Base-by-base conservation (phyloP, 2,113 vertebrate species). In the Takifugu flavidus region DNA sequence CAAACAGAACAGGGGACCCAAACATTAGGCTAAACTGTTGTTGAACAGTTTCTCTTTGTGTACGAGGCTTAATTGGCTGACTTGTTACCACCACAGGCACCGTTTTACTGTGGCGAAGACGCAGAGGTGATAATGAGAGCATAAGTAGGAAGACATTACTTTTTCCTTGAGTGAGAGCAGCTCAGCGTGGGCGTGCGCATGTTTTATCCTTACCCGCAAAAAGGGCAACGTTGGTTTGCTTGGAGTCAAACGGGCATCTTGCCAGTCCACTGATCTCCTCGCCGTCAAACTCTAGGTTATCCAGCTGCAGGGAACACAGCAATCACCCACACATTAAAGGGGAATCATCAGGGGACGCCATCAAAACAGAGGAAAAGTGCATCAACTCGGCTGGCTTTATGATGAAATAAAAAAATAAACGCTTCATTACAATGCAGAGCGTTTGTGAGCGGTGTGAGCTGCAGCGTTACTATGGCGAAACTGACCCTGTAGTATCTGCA, bases 241-340 rank as follows among this genome's bases (percentile, higher is more conserved):
- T 96, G 89, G 96, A 92, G 91, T 99, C 97, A 87, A 98, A 99
- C 2, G 97, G 97, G 92, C 97, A 98, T 53, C 96, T 92, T 74
- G 96, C 97, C 93, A 98, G 89, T 63, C 97, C 97, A 77, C 94
- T 98, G 87, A 98, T 98, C 93, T 99, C 97, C 85, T 98, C 96
- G 57, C 96, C 96, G 72, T 98, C 96, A 86, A 98, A 98, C 86
- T 99, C 97, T 59, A 99, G 94, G 88, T 96, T 96, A 90, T 93
- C 96, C 92, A 99, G 85, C 97, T 99, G 79, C 64, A 90, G 84
- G 83, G 88, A 85, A 85, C 78, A 89, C 80, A 92, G 53, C 57
- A 46, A 67, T 68, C 77, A 77, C 59, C 72, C 68, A 76, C 66
- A 79, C 66, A 45, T 81, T 80, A 67, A 56, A 45, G 10, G n/a